Conservation (phyloP, 1,140 invertebrate species). For the Penaeus vannamei region DNA sequence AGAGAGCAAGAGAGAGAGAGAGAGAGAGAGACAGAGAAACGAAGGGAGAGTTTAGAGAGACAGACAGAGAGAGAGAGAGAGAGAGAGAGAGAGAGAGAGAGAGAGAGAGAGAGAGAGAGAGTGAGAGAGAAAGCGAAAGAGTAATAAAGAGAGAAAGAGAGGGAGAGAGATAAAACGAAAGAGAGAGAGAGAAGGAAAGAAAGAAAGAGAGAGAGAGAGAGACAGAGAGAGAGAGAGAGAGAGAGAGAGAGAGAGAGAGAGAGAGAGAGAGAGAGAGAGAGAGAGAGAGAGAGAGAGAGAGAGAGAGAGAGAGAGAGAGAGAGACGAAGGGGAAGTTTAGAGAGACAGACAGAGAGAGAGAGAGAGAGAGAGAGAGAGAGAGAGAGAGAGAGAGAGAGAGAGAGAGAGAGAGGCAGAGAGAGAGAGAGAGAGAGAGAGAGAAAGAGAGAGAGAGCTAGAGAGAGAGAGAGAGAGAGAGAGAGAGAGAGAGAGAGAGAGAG, state of each 20-base stretch:
- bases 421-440: not conserved
- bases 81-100: not conserved
- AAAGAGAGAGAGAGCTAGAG: not conserved
- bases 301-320: not conserved
- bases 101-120: not conserved
- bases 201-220: not conserved
- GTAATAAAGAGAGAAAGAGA: not conserved
- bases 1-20: no score
- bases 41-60: no score
- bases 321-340: not conserved
- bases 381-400: not conserved
- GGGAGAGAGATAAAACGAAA: not conserved
- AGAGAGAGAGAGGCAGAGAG: not conserved
- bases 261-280: not conserved
- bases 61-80: not conserved
- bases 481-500: conserved; percentile 21
- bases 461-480: not conserved
- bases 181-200: not conserved
- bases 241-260: not conserved
- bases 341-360: no score
- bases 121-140: not conserved
- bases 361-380: not conserved
- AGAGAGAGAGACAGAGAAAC: no score
- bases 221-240: not conserved
- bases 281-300: not conserved